Evolutionary conservation across 2,113 vertebrate species (phyloP).

Genomic region (Cervus canadensis): DNA sequence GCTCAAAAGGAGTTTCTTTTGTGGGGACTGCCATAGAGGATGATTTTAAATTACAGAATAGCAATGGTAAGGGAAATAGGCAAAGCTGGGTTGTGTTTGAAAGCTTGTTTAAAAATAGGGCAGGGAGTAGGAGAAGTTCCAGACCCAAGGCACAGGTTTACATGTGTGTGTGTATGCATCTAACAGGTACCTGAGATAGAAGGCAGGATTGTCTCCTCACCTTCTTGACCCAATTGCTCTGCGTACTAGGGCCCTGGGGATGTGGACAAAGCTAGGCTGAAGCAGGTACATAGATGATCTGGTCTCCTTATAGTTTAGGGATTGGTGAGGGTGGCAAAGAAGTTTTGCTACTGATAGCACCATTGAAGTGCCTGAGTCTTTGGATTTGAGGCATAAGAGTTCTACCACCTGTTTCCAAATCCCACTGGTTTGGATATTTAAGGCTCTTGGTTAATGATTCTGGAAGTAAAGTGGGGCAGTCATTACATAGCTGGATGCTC

Average conservation of each 20-base stretch:
- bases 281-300: background rate
- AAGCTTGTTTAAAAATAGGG: background rate
- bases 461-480: background rate
- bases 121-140: background rate
- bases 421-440: background rate
- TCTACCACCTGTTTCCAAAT: background rate
- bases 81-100: background rate
- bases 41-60: conserved; percentile 16
- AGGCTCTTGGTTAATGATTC: background rate
- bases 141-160: background rate
- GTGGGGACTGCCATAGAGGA: background rate
- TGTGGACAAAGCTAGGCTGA: background rate
- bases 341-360: background rate
- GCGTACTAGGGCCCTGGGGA: background rate
- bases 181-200: background rate
- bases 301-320: background rate
- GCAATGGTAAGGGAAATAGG: background rate
- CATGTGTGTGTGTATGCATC: background rate
- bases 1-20: background rate
- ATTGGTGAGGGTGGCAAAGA: background rate
- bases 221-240: background rate
- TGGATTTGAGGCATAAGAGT: background rate
- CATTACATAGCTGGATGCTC: background rate
- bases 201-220: background rate
- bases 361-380: background rate